These are phyloP conservation scores for Podarcis cretensis DNA, from an alignment of 2,113 vertebrate species.

Conservation along the genomic window DNA sequence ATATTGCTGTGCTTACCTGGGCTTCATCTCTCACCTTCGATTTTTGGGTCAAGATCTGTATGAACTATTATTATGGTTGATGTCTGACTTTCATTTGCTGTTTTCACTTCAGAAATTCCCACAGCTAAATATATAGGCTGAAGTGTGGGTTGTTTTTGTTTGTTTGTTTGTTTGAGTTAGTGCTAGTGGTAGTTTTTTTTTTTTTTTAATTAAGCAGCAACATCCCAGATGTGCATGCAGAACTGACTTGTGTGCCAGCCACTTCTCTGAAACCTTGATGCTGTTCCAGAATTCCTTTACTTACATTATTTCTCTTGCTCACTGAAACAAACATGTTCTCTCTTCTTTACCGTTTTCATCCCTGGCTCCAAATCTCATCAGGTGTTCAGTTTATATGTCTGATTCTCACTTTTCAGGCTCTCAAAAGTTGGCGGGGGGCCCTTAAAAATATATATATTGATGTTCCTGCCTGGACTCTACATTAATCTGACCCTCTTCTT, in stretches of 20 bases:
- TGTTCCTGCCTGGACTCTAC: not conserved
- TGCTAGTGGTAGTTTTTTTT: too few relatives aligned
- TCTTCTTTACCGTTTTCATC: not conserved
- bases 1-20: not conserved
- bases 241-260: not conserved
- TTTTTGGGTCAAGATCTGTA: not conserved
- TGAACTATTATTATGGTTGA: not conserved
- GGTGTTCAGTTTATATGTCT: slow-evolving; percentile 2
- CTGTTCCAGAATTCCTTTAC: not conserved
- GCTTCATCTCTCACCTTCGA: not conserved
- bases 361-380: not conserved
- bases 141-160: too few relatives aligned
- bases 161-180: too few relatives aligned
- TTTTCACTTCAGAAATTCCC: not conserved
- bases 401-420: not conserved
- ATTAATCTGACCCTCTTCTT: not conserved
- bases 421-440: not conserved
- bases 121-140: too few relatives aligned
- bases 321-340: not conserved
- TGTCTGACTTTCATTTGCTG: not conserved
- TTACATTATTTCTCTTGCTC: not conserved
- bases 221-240: not conserved
- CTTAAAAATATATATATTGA: not conserved
- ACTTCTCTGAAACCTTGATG: not conserved
- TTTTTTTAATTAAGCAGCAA: not conserved